Evolutionary conservation across 2,113 vertebrate species (phyloP), one percentile per base, ranked within the genome.

Genomic region (Triplophysa dalaica): DNA sequence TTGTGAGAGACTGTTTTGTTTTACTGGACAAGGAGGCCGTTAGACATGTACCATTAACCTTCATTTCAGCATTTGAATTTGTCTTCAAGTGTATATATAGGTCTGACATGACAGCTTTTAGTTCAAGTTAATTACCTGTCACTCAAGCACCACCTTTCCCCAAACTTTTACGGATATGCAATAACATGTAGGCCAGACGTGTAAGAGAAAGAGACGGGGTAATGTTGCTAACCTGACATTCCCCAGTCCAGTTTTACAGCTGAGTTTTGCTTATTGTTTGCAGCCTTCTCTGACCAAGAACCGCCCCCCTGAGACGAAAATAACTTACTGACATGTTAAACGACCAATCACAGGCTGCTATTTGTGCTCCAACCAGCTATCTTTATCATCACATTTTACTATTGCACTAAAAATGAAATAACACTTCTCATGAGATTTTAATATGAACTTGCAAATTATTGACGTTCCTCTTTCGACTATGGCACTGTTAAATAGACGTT

Each of bases 121-220:
- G 24, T 75, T 80, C 13, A 48, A 76, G 80, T 82, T 79, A 84
- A 76, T 80, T 33, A 22, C 38, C 54, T 72, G 78, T 81, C 82
- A 79, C 16, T 85, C 82, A 75, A 67, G 26, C n/a, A 8, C 7
- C 8, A 14, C 54, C 21, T 73, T 58, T 17, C 45, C 43, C 62
- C 29, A 14, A 78, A 62, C 56, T n/a, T 56, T 69, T 45, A 62
- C 33, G 10, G 29, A 67, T 21, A 72, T 50, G 33, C 33, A 38
- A 29, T 29, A 64, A 50, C 26, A n/a, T 19, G 38, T 38, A 58
- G n/a, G 10, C 22, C 38, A 13, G 26, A 52, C 22, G 43, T 65
- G 58, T 61, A 58, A 77, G 68, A 19, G 0, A 16, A 19, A 33
- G 5, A 61, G 38, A 38, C 4, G 14, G 61, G 11, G 33, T 13